Percentiles rank a stretch among this genome's conserved stretches.
These are phyloP conservation scores for Cacatua alba DNA, from an alignment of 2,113 vertebrate genomes.

Conservation along the genomic window DNA sequence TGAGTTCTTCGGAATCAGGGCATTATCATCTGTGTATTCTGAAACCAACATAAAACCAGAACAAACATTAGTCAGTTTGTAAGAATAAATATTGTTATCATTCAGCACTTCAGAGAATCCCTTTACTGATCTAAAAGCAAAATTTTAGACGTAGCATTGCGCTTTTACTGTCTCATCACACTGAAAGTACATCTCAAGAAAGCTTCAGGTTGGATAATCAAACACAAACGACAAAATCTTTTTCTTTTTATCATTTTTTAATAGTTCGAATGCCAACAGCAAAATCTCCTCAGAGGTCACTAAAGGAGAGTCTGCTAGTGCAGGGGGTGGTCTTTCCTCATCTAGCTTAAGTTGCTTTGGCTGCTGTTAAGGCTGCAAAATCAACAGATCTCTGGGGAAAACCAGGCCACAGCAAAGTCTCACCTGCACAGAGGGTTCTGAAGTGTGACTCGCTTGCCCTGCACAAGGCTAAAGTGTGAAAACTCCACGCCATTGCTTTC, in stretches of 20 bases:
- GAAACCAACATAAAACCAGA: neutral
- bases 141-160: fast-evolving
- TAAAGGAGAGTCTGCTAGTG: neutral
- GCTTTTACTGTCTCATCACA: neutral
- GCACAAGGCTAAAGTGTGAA: neutral
- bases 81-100: neutral
- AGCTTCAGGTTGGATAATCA: neutral
- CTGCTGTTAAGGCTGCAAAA: neutral
- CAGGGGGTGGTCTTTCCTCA: neutral
- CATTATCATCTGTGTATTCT: constrained; percentile 93
- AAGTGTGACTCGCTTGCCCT: neutral
- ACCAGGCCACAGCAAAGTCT: neutral
- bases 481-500: neutral
- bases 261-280: neutral
- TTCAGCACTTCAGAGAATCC: neutral
- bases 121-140: neutral
- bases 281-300: neutral
- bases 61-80: neutral
- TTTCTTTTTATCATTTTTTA: neutral
- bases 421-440: neutral
- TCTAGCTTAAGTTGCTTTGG: neutral
- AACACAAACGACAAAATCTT: neutral
- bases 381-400: neutral
- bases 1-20: constrained; percentile 93
- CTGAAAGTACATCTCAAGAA: neutral